Evolutionary conservation across 1,140 invertebrate species (phyloP), one percentile per base, ranked within the genome.

Genomic region (Sitophilus oryzae): DNA sequence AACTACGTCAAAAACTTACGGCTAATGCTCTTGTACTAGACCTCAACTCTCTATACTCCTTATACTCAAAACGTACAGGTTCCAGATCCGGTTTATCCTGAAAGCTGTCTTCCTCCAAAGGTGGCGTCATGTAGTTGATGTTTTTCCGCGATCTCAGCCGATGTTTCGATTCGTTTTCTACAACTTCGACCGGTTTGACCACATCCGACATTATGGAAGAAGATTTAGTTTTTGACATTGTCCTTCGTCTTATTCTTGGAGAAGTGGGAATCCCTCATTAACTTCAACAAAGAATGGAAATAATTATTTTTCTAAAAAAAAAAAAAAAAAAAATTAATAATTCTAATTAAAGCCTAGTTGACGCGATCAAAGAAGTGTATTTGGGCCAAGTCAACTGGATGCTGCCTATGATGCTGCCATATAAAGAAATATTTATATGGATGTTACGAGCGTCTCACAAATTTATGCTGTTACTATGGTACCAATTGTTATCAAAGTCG

Each of bases 91-190:
- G 54, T 42, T 62, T 62, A 1, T 63, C 61, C 42, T 63, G 60
- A 16, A 60, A 55, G 60, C 62, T 64, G 37, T 71, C 67, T 10
- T 71, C 69, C 14, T 67, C 66, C 6, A 60, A 52, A 3, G 63
- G 56, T 4, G 61, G 59, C 10, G 58, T 59, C 57, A 65, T 59
- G 46, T 66, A 66, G 53, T 62, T 68, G 14, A 62, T 63, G 30
- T 66, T 61, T 57, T 64, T 65, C 43, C 65, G 63, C 18, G 66
- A 63, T 11, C 66, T 59, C 45, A 69, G 52, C 38, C 58, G 50
- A 49, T 66, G 67, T 1, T 60, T 55, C 6, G 49, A 34, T 20
- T 69, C 63, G 43, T 58, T 64, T 21, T 56, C 63, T 5, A 54
- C 56, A 6, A 60, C 56, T 11, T 63, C 63, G 20, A 64, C 19